Base-by-base conservation (phyloP, 2,888 invertebrate species). In the Achlya flavicornis region DNA sequence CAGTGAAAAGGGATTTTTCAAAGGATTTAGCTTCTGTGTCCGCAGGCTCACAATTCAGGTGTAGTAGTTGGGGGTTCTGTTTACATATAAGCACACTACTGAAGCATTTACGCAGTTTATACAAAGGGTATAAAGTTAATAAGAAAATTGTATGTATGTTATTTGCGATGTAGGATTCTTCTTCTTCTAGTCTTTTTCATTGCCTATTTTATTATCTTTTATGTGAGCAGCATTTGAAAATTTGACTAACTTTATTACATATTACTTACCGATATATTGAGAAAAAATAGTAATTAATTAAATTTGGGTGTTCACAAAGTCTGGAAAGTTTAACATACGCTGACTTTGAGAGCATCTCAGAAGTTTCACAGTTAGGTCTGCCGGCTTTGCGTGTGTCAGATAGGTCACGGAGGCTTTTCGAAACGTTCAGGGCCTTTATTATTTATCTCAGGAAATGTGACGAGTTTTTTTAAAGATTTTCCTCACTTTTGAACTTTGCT, bases 321-420 rank as follows among this genome's bases (percentile, higher is more conserved):
- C 41, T 14, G 12, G 12, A 62, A 65, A 64, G 48, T 59, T 76
- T 74, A 69, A 70, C 66, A 67, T 16, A 57, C 69, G 38, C 57
- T 65, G 69, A 0, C 41, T 16, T 67, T 62, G 69, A 64, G 65
- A 67, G 63, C 67, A 64, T 61, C 58, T 64, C 58, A 48, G 61
- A 74, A 74, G 64, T 75, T 74, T 70, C 68, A 62, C 70, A 70
- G 71, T 75, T 71, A 74, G 70, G 71, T 71, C 66, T 66, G 67
- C 66, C 63, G 67, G 67, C 68, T 72, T 66, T 67, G 65, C 72
- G 70, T 72, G 74, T 72, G 72, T 76, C 78, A 73, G 71, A 71
- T 72, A 65, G 64, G 70, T 46, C 68, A 64, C 66, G 63, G 62
- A 43, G 43, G 74, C 73, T 62, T 58, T 33, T 6, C 46, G 26